Evolutionary conservation across 2,888 invertebrate species (phyloP).

Genomic region (Melanchra persicariae): DNA sequence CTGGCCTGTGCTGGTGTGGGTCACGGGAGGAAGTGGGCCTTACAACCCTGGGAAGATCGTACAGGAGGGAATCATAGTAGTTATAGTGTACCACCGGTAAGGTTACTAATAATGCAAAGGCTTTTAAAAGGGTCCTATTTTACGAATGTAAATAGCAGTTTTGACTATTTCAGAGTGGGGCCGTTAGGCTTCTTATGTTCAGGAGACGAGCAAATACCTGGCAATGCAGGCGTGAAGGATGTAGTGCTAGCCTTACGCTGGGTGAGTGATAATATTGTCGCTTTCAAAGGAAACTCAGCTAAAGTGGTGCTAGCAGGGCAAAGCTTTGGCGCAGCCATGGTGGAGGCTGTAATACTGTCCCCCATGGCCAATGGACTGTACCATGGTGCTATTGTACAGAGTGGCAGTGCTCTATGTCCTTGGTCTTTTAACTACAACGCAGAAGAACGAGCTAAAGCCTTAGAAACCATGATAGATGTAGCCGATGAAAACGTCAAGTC

Average conservation of each 20-base stretch:
- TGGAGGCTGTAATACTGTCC: slow-evolving; percentile 79
- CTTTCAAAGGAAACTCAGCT: slow-evolving; percentile 84
- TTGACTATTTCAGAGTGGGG: slow-evolving; percentile 76
- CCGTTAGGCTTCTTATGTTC: slow-evolving; percentile 83
- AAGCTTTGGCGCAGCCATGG: slow-evolving; percentile 84
- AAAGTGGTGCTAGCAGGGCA: slow-evolving; percentile 83
- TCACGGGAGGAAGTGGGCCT: slow-evolving; percentile 76
- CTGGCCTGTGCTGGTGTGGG: slow-evolving; percentile 85
- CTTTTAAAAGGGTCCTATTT: background rate
- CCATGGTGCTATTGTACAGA: slow-evolving; percentile 84
- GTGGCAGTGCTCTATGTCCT: slow-evolving; percentile 83
- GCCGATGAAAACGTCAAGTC: slow-evolving; percentile 58
- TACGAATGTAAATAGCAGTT: background rate
- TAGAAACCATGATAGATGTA: slow-evolving; percentile 67
- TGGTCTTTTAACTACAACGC: slow-evolving; percentile 86
- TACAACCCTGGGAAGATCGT: slow-evolving; percentile 79
- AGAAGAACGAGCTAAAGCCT: slow-evolving; percentile 72
- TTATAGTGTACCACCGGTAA: slow-evolving; percentile 83
- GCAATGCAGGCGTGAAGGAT: slow-evolving; percentile 85
- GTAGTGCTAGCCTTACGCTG: slow-evolving; percentile 82
- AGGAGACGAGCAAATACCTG: slow-evolving; percentile 79
- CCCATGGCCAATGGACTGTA: slow-evolving; percentile 77
- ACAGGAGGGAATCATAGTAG: slow-evolving; percentile 79
- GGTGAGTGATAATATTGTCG: slow-evolving; percentile 85
- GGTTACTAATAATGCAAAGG: background rate